Percentiles rank a stretch among this genome's conserved stretches.
Conservation (phyloP, 2,113 vertebrate genomes). For the Balaeniceps rex region DNA sequence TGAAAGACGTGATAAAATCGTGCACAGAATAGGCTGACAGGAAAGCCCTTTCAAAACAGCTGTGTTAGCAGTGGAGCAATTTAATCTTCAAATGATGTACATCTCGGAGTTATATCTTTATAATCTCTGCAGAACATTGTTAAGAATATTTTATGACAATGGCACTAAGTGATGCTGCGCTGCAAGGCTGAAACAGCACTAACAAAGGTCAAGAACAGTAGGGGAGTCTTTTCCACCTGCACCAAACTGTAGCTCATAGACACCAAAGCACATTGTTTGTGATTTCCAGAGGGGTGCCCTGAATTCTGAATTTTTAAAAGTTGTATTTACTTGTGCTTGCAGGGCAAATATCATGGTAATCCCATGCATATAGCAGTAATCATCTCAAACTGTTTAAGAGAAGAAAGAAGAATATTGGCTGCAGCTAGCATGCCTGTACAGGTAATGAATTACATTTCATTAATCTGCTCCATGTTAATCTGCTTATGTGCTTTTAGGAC, state of each 20-base stretch:
- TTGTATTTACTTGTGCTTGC: constrained; percentile 26
- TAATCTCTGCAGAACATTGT: neutral
- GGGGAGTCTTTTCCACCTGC: neutral
- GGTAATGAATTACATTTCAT: constrained; percentile 72
- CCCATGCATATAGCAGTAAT: constrained; percentile 86
- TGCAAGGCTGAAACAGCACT: neutral
- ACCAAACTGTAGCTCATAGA: neutral
- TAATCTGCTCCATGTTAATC: neutral
- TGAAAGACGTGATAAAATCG: neutral
- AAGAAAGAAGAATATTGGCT: constrained; percentile 90
- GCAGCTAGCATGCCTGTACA: constrained; percentile 90
- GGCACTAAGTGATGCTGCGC: neutral
- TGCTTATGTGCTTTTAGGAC: neutral
- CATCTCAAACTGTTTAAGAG: constrained; percentile 90
- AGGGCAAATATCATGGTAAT: constrained; percentile 89
- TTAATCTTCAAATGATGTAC: neutral
- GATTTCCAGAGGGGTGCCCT: neutral
- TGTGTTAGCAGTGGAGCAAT: neutral
- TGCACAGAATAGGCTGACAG: neutral
- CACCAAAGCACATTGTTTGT: neutral
- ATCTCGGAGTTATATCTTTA: neutral
- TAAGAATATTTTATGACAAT: neutral
- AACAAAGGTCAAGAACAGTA: neutral
- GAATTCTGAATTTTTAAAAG: neutral
- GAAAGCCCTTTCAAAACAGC: constrained; percentile 25